Evolutionary conservation across 2,113 vertebrate genomes (phyloP).

Genomic region (Bombycilla garrulus): DNA sequence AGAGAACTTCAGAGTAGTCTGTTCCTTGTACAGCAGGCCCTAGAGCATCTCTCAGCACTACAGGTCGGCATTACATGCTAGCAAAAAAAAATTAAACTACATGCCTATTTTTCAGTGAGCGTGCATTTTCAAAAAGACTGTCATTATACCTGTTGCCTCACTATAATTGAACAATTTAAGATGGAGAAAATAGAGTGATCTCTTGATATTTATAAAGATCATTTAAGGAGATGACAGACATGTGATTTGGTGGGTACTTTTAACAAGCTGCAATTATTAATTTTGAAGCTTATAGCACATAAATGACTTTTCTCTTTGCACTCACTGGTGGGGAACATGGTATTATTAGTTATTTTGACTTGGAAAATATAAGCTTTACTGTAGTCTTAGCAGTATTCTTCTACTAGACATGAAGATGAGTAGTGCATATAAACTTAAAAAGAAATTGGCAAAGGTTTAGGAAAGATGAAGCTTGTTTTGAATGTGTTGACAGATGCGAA

Average conservation of each 20-base stretch:
- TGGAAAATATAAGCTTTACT: background rate
- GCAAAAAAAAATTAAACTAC: background rate
- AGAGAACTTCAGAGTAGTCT: background rate
- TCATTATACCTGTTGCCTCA: background rate
- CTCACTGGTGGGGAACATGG: background rate
- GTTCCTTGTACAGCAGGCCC: background rate
- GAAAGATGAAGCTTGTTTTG: background rate
- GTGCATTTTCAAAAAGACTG: background rate
- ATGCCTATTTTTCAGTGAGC: background rate
- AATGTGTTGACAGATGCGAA: background rate
- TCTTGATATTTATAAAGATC: background rate
- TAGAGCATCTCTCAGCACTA: background rate
- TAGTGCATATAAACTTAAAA: background rate
- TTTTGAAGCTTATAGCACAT: background rate
- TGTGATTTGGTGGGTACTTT: background rate
- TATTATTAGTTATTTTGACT: too few species aligned
- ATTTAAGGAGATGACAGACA: background rate
- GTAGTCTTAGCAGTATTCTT: background rate
- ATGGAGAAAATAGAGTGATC: background rate
- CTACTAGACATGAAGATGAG: background rate
- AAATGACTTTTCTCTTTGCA: background rate
- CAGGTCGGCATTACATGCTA: background rate
- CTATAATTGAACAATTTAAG: background rate
- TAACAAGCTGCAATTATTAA: background rate
- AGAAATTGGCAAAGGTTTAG: background rate